These are phyloP conservation scores for Norana najaformis DNA, from an alignment of 2,888 invertebrate genomes.

Conservation along the genomic window DNA sequence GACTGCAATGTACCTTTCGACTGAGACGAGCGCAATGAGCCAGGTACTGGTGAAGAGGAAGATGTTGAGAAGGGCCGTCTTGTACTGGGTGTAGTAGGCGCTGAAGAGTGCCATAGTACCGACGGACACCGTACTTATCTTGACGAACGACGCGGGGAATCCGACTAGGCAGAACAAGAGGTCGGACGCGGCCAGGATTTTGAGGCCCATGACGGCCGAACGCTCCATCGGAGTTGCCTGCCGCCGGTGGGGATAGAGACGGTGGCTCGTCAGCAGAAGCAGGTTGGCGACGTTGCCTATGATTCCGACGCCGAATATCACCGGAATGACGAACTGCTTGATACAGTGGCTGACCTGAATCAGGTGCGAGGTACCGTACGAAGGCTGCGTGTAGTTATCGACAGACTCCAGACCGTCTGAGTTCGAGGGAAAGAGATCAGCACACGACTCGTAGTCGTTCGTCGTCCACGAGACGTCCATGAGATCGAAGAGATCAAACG, in stretches of 20 bases:
- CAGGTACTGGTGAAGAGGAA: slow-evolving; percentile 72
- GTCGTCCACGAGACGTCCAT: background rate
- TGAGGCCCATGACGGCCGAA: slow-evolving; percentile 75
- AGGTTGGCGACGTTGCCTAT: slow-evolving; percentile 78
- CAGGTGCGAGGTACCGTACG: background rate
- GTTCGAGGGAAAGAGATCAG: background rate
- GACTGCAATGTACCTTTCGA: slow-evolving; percentile 76
- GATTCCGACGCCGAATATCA: slow-evolving; percentile 74
- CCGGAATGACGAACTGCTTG: slow-evolving; percentile 68
- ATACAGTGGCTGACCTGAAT: slow-evolving; percentile 14
- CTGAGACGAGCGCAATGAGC: slow-evolving; percentile 74
- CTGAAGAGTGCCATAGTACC: background rate
- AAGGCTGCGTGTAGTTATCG: background rate
- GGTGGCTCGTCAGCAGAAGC: slow-evolving; percentile 72
- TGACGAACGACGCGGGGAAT: slow-evolving; percentile 67
- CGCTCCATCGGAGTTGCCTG: slow-evolving; percentile 73
- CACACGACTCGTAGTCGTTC: background rate
- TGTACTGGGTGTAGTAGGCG: slow-evolving; percentile 48
- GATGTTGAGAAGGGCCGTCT: slow-evolving; percentile 52
- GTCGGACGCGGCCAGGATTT: slow-evolving; percentile 77
- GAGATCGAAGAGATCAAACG: background rate
- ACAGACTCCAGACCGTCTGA: background rate
- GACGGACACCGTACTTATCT: slow-evolving; percentile 59
- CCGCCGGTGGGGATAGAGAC: slow-evolving; percentile 49
- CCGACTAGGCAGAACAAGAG: slow-evolving; percentile 65